Evolutionary conservation across 2,888 invertebrate genomes (phyloP), one percentile per base, ranked within the genome.

Genomic region (Drosophila testacea): DNA sequence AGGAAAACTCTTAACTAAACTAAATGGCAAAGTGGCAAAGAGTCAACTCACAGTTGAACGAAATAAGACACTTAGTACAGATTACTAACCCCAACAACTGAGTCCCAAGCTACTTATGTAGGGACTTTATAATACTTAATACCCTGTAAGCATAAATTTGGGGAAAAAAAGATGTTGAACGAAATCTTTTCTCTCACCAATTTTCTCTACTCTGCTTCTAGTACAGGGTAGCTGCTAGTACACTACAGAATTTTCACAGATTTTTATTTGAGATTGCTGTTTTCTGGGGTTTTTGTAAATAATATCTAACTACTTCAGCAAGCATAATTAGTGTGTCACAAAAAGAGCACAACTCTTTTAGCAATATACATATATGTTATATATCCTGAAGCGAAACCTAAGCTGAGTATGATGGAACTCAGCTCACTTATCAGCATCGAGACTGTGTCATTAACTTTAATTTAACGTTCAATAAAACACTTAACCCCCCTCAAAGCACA

Each of bases 381-480:
- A 6, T 9, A 7, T 10, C 5, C 38, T 39, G 13, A 13, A 39
- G 6, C 13, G 16, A 32, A 41, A 0, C 4, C n/a, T 5, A 22
- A 22, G 39, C 11, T 16, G 41, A 11, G 32, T 11, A 7, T 22
- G 4, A 5, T 1, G 6, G 13, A 46, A 27, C 36, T 22, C 47
- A 42, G 32, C 10, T 38, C 63, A 55, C 52, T 67, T 67, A 34
- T 36, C 56, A 56, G 46, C 56, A 46, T 57, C 34, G 52, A 47
- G 34, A 13, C 46, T 56, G 38, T 42, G 36, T 67, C 69, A 70
- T 83, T 82, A 85, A 73, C 83, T 85, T 82, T 85, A 76, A 77
- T 69, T 85, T 73, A 83, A 80, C 83, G 78, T 88, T 81, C 68
- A 73, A 68, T 64, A 22, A 57, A 83, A 56, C 60, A 72, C 51